Evolutionary conservation across 2,797 vertebrate genomes (phyloP), one percentile per base, ranked within the genome.

Genomic region (Liparis tanakae): DNA sequence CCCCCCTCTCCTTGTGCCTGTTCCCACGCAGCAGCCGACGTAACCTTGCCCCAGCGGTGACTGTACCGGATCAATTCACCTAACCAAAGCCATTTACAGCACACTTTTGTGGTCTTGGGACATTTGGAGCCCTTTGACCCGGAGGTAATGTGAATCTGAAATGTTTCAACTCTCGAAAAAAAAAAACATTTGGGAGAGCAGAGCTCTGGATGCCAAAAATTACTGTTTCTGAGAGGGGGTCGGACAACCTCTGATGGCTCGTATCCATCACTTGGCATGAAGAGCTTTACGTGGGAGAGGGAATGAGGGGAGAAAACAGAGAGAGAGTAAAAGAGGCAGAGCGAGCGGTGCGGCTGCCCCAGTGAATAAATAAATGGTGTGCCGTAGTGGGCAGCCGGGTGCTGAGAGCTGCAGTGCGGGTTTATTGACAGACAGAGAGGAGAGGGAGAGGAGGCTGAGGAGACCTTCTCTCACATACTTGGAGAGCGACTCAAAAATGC

Each of bases 401-500:
- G 89, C 82, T 90, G 89, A 93, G 87, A 91, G 91, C 88, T 75
- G 82, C 82, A 85, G 79, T 74, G 80, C 72, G 85, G 82, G 89
- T 93, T 94, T 93, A 92, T 92, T 93, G 92, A 93, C 90, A 93
- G 92, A 93, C 90, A 93, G 83, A 91, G 84, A 39, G 79, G 79
- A 86, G 87, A 82, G 80, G 51, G 77, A 80, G 84, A 81, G 76
- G 67, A 72, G 87, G 74, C 75, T 85, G 75, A 65, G 81, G 76
- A 78, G 82, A 76, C 48, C 70, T 53, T 83, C 79, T 84, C 72
- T 56, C 74, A 65, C 82, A 84, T 76, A 78, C 76, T 88, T 75
- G 70, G 33, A 76, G 72, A 86, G 72, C 18, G 36, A 82, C 76
- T 87, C 68, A 87, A 90, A 80, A 78, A 76, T 80, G 79, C 77